Evolutionary conservation across 2,888 invertebrate genomes (phyloP), one percentile per base, ranked within the genome.

Genomic region (Agelastica alni): DNA sequence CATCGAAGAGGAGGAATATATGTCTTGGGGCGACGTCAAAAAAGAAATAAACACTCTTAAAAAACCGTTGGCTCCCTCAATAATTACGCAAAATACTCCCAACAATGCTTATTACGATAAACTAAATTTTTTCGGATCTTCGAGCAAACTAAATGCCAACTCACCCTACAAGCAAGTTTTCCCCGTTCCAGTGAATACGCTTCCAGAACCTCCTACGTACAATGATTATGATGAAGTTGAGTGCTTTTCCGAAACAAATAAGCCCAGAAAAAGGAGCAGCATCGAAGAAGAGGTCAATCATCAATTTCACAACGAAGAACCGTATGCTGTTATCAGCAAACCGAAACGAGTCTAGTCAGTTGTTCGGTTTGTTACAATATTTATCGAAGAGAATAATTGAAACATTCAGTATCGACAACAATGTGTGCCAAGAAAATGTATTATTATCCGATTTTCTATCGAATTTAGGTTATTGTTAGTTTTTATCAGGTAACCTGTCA

Each of bases 301-400:
- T 71, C 85, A 85, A 69, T 84, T 82, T 66, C 86, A 85, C 64
- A 91, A 90, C 71, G 87, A 90, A 49, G 84, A 85, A 59, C 89
- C 89, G 69, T 92, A 92, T 78, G 90, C 91, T 58, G 82, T 91
- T 69, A 87, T 92, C 52, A 90, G 90, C 73, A 91, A 91, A 77
- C 87, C 91, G 70, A 91, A 91, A 83, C 83, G 87, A 78, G 90
- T 91, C 76, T 91, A 83, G 79, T 76, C 74, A 56, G 41, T 30
- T 32, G 17, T 52, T 37, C 10, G 28, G 20, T 47, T 39, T 43
- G 2, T 20, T n/a, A n/a, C n/a, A n/a, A n/a, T n/a, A n/a, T n/a
- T n/a, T n/a, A n/a, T n/a, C n/a, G n/a, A n/a, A n/a, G n/a, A n/a
- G n/a, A n/a, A n/a, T n/a, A n/a, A n/a, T n/a, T n/a, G n/a, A n/a